phyloP scores from a whole-genome alignment of 2,888 invertebrate species.

The Torymus auratus region DNA sequence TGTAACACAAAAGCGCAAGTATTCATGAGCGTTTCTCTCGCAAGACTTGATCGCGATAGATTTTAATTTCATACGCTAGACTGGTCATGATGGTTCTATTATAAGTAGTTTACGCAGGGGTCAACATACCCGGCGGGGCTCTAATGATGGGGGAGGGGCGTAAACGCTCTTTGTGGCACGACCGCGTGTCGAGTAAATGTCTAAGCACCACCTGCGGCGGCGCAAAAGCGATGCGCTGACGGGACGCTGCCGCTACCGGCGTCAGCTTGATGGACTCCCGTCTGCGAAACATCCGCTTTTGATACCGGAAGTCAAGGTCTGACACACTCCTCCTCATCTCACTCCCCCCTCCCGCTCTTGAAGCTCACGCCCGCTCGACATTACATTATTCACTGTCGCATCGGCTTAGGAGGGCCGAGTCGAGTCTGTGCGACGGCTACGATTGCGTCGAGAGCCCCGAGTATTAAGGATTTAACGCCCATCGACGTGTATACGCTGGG shows the following conservation, averaged over 20 bases:
- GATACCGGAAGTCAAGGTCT: constrained; percentile 57
- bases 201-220: constrained; percentile 62
- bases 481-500: too few relatives aligned
- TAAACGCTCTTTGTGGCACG: constrained; percentile 7
- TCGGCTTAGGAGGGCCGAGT: too few relatives aligned
- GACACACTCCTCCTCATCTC: neutral
- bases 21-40: neutral
- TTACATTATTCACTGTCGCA: constrained; percentile 15
- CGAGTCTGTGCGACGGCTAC: neutral
- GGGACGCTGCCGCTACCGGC: constrained; percentile 20
- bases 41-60: too few relatives aligned
- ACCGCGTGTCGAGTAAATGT: constrained; percentile 51
- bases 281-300: constrained; percentile 63
- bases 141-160: neutral
- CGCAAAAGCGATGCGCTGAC: constrained; percentile 57
- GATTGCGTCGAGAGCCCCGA: too few relatives aligned
- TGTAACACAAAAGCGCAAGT: constrained; percentile 39
- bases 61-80: too few relatives aligned
- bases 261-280: constrained; percentile 61
- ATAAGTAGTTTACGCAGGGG: neutral
- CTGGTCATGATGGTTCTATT: neutral
- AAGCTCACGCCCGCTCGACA: neutral
- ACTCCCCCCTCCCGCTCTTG: too few relatives aligned
- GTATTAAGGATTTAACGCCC: too few relatives aligned
- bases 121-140: neutral